Evolutionary conservation across 1,140 invertebrate species (phyloP).

Genomic region (Drosophila ironensis): DNA sequence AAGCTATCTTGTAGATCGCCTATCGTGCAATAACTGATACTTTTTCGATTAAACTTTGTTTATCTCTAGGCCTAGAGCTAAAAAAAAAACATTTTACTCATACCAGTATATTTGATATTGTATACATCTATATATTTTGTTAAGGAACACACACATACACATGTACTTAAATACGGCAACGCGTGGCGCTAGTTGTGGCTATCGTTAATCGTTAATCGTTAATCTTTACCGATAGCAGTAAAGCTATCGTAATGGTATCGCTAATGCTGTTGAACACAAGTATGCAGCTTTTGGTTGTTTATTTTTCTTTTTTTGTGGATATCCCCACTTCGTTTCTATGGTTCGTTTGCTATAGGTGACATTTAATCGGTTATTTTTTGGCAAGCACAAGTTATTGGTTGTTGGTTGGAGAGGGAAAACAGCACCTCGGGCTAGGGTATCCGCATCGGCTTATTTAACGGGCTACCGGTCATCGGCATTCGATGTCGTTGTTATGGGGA

Average conservation of each 20-base stretch:
- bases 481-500: too few relatives aligned
- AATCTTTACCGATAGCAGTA: too few relatives aligned
- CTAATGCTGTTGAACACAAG: background rate
- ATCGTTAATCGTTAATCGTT: constrained; percentile 3
- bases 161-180: constrained; percentile 29
- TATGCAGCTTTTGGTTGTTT: background rate
- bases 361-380: too few relatives aligned
- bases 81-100: constrained; percentile 22
- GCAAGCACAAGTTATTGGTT: too few relatives aligned
- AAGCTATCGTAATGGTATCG: background rate
- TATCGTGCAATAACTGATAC: background rate
- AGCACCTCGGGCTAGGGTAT: too few relatives aligned
- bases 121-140: constrained; percentile 7
- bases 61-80: constrained; percentile 14
- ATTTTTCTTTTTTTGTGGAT: too few relatives aligned
- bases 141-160: constrained; percentile 32
- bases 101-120: too few relatives aligned
- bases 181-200: constrained; percentile 18
- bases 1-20: constrained; percentile 13
- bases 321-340: too few relatives aligned
- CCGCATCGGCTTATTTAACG: too few relatives aligned
- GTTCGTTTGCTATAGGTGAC: too few relatives aligned
- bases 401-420: too few relatives aligned
- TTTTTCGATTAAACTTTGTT: constrained; percentile 5
- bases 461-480: too few relatives aligned